Base-by-base conservation (phyloP, 1,140 invertebrate genomes). In the Dreissena polymorpha region DNA sequence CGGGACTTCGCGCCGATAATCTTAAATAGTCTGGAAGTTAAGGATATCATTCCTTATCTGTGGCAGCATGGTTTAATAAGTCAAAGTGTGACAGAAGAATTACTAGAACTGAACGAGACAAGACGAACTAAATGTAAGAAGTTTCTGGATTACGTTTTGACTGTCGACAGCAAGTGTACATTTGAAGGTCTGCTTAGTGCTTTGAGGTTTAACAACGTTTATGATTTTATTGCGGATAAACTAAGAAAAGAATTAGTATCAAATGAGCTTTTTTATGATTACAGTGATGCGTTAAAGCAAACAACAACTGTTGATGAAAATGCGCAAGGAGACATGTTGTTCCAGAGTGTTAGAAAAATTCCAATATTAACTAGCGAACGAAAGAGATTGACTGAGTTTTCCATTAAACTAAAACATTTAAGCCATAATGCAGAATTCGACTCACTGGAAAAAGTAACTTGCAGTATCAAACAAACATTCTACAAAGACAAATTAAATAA, bases 81-180 rank as follows among this genome's bases (percentile, higher is more conserved):
- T 39, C 39, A 39, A 39, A 39, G 39, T 5, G 57, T 60, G 57
- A n/a, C 21, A n/a, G 73, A 75, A 64, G 73, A 75, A 6, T 25
- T 75, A 16, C 55, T 63, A 18, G 57, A 75, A 16, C 16, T 75
- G 29, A 75, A 75, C 13, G 73, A 75, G 63, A 65, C 73, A 3
- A 13, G 73, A 21, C 16, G n/a, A 3, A 64, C 16, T 27, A 75
- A 75, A 23, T 75, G 73, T 75, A 29, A 50, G 21, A 29, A 64
- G 21, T 60, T 75, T 16, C 25, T 75, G 18, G 39, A 60, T 8
- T 60, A n/a, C 27, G 50, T 75, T 39, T 39, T 39, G 23, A 12
- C 39, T 63, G 14, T 29, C 3, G 18, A 49, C 18, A 63, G 73
- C 49, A 69, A 78, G n/a, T 78, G 76, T 69, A 68, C 64, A 18